A percentile compares a stretch with the other conserved stretches of the same genome.
Conservation (phyloP, 2,113 vertebrate species). For the Colaptes auratus region DNA sequence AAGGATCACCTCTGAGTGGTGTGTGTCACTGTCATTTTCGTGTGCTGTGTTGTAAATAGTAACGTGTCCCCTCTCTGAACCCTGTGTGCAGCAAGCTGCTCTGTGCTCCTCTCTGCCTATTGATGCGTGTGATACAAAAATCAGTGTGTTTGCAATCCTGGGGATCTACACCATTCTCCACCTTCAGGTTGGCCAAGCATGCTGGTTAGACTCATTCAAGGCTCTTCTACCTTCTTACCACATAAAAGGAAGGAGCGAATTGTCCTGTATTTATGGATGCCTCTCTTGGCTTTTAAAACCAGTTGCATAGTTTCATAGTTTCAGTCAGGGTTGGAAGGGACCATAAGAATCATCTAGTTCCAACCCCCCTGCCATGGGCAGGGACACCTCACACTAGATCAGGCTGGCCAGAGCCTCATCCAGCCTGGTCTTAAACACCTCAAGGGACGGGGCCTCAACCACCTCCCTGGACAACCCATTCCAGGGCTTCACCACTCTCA, state of each 20-base stretch:
- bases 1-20: constrained; percentile 53
- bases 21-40: constrained; percentile 51
- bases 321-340: no score
- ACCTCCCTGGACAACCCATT: no score
- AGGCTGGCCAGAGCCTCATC: no score
- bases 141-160: neutral
- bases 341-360: no score
- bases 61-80: constrained; percentile 15
- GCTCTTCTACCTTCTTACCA: neutral
- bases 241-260: neutral
- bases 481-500: no score
- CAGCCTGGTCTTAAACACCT: no score
- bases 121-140: neutral
- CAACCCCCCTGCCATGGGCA: no score
- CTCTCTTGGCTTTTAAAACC: neutral
- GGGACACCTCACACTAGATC: no score
- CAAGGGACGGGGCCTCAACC: no score
- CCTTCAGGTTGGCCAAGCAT: neutral
- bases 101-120: neutral
- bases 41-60: constrained; percentile 18
- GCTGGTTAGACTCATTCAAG: neutral
- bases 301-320: no score
- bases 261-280: neutral
- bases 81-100: neutral
- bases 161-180: neutral